phyloP scores from a whole-genome alignment of 2,113 vertebrate species.

The Phalacrocorax pelagicus region DNA sequence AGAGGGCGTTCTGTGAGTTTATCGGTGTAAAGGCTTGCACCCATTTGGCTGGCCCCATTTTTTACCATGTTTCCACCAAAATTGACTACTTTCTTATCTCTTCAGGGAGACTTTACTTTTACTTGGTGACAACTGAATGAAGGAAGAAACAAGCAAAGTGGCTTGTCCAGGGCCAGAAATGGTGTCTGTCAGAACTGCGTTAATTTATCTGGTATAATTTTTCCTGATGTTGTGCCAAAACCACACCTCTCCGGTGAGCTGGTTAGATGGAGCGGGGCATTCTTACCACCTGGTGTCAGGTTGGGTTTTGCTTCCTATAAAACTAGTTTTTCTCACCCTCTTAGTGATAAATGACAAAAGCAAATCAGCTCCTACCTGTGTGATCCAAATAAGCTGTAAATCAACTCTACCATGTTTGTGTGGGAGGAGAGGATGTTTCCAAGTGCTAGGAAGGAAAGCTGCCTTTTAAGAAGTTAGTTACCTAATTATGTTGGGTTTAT shows the following conservation, averaged over 20 bases:
- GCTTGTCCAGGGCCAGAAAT: not conserved
- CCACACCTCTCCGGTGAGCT: not conserved
- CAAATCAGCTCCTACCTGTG: not conserved
- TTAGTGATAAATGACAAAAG: not conserved
- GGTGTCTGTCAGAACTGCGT: not conserved
- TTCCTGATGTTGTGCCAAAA: not conserved
- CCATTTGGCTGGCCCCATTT: not conserved
- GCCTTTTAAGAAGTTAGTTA: not conserved
- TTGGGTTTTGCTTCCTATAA: not conserved
- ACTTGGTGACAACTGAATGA: not conserved
- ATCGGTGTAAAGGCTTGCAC: not conserved
- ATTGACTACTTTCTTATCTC: not conserved
- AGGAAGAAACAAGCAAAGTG: not conserved
- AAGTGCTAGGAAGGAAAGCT: not conserved
- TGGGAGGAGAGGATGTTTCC: constrained; percentile 9
- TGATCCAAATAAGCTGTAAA: not conserved
- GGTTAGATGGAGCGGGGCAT: not conserved
- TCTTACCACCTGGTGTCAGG: not conserved
- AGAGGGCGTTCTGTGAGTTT: not conserved
- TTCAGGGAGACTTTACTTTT: not conserved
- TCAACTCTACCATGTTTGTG: not conserved
- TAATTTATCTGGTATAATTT: not conserved
- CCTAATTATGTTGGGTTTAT: not conserved
- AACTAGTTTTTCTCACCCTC: constrained; percentile 37
- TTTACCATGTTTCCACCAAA: not conserved